Base-by-base conservation (phyloP, 2,797 vertebrate genomes). In the Falco concolor region DNA sequence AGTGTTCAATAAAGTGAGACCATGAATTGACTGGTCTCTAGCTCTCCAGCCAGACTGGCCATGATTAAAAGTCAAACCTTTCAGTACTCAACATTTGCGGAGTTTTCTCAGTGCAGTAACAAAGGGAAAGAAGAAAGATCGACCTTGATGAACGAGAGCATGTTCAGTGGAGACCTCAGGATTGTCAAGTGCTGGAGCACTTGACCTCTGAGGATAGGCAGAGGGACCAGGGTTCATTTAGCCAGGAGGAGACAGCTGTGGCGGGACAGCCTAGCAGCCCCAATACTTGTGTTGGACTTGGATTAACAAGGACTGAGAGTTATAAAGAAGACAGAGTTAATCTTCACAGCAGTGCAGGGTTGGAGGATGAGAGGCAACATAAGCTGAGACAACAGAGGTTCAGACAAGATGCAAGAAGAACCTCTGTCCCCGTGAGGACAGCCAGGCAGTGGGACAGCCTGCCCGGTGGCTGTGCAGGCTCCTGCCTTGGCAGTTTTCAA, bases 161-260 rank as follows among this genome's bases (percentile, higher is more conserved):
- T 0, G 0, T 70, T 36, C 30, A 65, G 25, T 1, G 2, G 24
- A 73, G 36, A 72, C 16, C 14, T 34, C 12, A 38, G 61, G 49
- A 42, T 0, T 0, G 5, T 10, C 2, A 2, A n/a, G 36, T 70
- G 15, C 5, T 13, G 8, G 10, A 84, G 16, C 14, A 40, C 24
- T 63, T 80, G n/a, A 34, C 32, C 23, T 61, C 23, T 53, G 25
- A 79, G 21, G 32, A 40, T 13, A 25, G 4, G 10, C 22, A 54
- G 42, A 70, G 13, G 23, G 27, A 70, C 30, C 10, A 59, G 24
- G 17, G 12, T 38, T 69, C 79, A 12, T 70, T 67, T 42, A 72
- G 13, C 30, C 25, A 57, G 36, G 18, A 75, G 34, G 45, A 64
- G 40, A 23, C 14, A 63, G 36, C 12, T 34, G 27, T 5, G 10